Conservation (phyloP, 1,140 invertebrate species). For the Drosophila pallidifrons region DNA sequence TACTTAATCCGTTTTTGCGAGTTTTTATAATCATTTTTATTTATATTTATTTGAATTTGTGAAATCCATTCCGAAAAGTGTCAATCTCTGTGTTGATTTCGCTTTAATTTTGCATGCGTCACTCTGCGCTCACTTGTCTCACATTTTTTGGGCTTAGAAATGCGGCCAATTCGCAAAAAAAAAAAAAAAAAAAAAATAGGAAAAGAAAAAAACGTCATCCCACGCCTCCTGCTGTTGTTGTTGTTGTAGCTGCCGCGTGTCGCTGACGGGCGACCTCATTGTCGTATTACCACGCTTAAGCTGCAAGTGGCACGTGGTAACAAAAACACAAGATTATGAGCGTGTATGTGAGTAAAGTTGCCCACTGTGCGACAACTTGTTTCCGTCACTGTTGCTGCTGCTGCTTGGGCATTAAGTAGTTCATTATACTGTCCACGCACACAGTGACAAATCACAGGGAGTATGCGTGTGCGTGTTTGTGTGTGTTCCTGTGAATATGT, state of each 20-base stretch:
- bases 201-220: constrained; percentile 11
- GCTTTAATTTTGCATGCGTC: constrained; percentile 43
- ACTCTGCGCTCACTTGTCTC: constrained; percentile 22
- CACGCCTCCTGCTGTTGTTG: constrained; percentile 30
- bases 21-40: not conserved
- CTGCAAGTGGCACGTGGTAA: constrained; percentile 63
- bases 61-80: constrained; percentile 34
- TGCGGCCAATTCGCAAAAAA: constrained; percentile 41
- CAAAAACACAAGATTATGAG: constrained; percentile 14
- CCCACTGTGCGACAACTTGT: constrained; percentile 59
- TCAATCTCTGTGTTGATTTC: constrained; percentile 33
- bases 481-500: constrained; percentile 35
- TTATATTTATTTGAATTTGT: constrained; percentile 8
- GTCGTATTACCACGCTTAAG: constrained; percentile 44
- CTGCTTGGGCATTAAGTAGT: constrained; percentile 64
- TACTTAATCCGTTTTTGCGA: constrained; percentile 24
- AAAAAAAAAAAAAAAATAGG: constrained; percentile 2
- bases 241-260: not conserved
- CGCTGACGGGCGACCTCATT: constrained; percentile 41
- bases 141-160: constrained; percentile 30
- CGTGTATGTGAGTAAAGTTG: constrained; percentile 14
- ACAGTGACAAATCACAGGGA: not conserved
- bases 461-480: constrained; percentile 8
- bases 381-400: constrained; percentile 18
- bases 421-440: constrained; percentile 65